Base-by-base conservation (phyloP, 1,140 invertebrate species). In the Bicyclus anynana region DNA sequence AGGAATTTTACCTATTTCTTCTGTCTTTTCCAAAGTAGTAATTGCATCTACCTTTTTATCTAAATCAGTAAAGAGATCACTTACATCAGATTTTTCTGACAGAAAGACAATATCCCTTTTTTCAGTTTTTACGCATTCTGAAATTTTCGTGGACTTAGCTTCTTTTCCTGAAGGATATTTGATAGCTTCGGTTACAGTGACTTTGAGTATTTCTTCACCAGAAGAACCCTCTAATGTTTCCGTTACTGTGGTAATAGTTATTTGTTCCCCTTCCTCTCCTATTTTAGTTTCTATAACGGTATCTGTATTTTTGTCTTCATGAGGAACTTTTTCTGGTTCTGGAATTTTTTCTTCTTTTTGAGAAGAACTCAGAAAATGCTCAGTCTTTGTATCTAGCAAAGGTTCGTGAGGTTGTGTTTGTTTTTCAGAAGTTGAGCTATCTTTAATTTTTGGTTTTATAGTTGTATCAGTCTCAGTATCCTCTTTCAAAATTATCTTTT, bases 181-280 rank as follows among this genome's bases (percentile, higher is more conserved):
- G 4, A 18, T n/a, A 23, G 29, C 35, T 50, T 50, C 48, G 17
- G 48, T 50, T 14, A 18, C 27, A 6, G 29, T 50, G 17, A 9
- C 18, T 35, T 12, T 50, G 18, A 23, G 13, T 10, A 18, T 20
- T 17, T 50, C 48, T 48, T 48, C 21, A 5, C 46, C 46, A 20
- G 46, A 20, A 14, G n/a, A 20, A 48, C 20, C 13, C 9, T 26
- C 14, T 48, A 16, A 26, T 12, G 10, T 7, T 33, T 48, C 23
- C 14, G 26, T 27, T 16, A 48, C 13, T 27, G 46, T 48, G n/a
- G 6, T 27, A n/a, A 20, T 27, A 9, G 40, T 53, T 26, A 59
- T 59, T 47, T 59, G 10, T 26, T 59, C 57, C 7, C 57, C 57
- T 0, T 5, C 5, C 13, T 52, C 44, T 16, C 57, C 57, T 16